Evolutionary conservation across 2,113 vertebrate genomes (phyloP).

Genomic region (Gila orcuttii): DNA sequence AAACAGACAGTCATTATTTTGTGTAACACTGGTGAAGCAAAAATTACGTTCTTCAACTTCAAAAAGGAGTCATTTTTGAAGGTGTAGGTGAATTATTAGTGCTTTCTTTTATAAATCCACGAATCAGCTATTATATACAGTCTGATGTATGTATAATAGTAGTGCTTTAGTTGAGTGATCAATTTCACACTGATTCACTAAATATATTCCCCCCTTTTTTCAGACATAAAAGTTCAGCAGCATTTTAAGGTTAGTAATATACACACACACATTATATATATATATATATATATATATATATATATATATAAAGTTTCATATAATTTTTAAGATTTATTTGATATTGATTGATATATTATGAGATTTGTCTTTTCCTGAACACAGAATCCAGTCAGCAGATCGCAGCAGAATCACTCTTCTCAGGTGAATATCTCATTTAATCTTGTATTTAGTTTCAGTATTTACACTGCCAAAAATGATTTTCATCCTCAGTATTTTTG

Average conservation of each 20-base stretch:
- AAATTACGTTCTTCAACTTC: too few species aligned
- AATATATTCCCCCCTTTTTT: not conserved
- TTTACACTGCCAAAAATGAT: not conserved
- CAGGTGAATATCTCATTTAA: not conserved
- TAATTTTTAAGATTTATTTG: not conserved
- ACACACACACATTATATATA: too few species aligned
- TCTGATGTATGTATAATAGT: not conserved
- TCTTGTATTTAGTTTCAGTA: not conserved
- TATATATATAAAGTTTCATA: not conserved
- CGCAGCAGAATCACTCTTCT: not conserved
- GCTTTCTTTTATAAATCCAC: not conserved
- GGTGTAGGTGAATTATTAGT: not conserved
- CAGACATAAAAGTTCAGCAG: not conserved
- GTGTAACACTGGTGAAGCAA: too few species aligned
- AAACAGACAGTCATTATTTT: too few species aligned
- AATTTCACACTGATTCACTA: not conserved
- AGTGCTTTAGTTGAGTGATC: not conserved
- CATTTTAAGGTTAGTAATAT: not conserved
- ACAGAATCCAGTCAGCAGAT: not conserved
- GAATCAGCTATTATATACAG: not conserved
- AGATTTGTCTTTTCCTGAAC: not conserved
- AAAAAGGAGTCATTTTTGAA: not conserved
- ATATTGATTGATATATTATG: not conserved
- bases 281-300: too few species aligned
- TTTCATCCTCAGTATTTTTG: too few species aligned